Conservation (phyloP, 1,140 invertebrate genomes). For the Plutomurus gul region DNA sequence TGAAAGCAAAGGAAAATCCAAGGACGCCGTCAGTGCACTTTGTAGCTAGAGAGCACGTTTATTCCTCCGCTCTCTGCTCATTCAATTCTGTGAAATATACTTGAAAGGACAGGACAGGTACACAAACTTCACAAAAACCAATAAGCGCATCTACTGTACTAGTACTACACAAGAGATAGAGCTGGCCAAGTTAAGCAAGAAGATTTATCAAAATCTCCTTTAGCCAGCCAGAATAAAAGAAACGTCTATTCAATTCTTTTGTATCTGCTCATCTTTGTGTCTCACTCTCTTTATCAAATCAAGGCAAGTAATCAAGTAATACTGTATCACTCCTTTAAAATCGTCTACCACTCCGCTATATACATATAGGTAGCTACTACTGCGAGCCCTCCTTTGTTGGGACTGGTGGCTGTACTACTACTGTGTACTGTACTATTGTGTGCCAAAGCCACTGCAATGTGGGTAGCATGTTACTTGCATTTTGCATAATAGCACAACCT, state of each 20-base stretch:
- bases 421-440: no score
- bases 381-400: no score
- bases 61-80: background rate
- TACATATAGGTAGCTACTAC: no score
- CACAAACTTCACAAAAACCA: background rate
- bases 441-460: no score
- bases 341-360: no score
- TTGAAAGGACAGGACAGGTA: background rate
- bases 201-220: background rate
- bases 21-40: conserved; percentile 8
- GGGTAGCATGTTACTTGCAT: no score
- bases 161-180: no score
- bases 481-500: background rate
- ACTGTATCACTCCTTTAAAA: background rate
- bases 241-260: background rate
- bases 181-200: no score
- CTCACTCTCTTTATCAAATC: conserved; percentile 16
- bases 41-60: background rate
- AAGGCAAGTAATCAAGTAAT: background rate
- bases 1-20: conserved; percentile 26
- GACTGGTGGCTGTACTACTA: no score
- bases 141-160: no score
- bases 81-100: background rate
- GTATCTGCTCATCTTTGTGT: background rate
- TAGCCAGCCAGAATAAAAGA: background rate